phyloP scores from a whole-genome alignment of 2,888 invertebrate species.

The Atherix ibis region DNA sequence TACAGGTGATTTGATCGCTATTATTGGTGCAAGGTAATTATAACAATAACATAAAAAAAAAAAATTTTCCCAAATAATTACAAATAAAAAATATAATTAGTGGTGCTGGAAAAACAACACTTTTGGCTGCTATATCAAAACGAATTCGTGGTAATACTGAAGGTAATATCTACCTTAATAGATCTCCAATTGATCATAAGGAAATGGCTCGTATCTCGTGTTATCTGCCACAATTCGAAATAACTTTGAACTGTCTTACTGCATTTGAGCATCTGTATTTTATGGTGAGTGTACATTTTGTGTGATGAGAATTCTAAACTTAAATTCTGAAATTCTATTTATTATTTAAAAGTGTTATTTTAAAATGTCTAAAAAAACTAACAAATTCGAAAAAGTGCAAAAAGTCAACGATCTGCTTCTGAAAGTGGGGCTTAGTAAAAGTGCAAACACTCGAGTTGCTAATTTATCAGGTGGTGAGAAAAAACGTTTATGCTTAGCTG shows the following conservation, averaged over 20 bases:
- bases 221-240: conserved; percentile 74
- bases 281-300: conserved; percentile 45
- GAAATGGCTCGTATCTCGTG: conserved; percentile 61
- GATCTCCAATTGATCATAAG: conserved; percentile 42
- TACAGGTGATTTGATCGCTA: conserved; percentile 55
- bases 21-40: conserved; percentile 55
- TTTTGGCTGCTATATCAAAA: conserved; percentile 56
- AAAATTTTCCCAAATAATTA: not conserved
- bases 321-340: not conserved
- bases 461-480: conserved; percentile 80
- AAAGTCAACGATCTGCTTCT: conserved; percentile 23
- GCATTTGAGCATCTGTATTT: conserved; percentile 73
- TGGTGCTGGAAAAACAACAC: conserved; percentile 62
- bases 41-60: not conserved
- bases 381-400: conserved; percentile 25
- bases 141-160: conserved; percentile 49
- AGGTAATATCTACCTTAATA: conserved; percentile 57
- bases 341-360: conserved; percentile 45
- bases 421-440: conserved; percentile 57
- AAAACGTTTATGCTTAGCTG: conserved; percentile 71
- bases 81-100: conserved; percentile 31
- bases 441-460: conserved; percentile 53
- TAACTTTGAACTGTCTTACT: conserved; percentile 61
- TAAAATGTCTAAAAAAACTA: conserved; percentile 49
- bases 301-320: too few species aligned